Evolutionary conservation across 2,888 invertebrate genomes (phyloP).

Genomic region (Dilophus febrilis): DNA sequence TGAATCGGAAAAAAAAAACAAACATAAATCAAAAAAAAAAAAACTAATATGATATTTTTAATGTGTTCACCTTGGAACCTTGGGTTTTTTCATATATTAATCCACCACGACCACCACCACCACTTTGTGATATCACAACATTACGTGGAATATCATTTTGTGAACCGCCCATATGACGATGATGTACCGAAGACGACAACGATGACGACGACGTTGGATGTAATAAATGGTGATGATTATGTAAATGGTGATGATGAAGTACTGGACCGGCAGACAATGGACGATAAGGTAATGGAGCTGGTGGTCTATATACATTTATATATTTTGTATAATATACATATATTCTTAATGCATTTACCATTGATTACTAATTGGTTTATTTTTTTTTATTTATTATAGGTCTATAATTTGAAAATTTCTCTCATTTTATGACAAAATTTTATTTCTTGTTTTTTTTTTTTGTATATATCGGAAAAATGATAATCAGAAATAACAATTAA

Average conservation of each 20-base stretch:
- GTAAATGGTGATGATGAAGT: constrained; percentile 24
- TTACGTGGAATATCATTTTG: constrained; percentile 15
- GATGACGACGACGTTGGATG: constrained; percentile 9
- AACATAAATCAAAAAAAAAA: too few relatives aligned
- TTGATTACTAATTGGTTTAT: too few relatives aligned
- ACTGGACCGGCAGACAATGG: constrained; percentile 31
- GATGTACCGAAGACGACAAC: neutral
- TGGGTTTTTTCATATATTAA: constrained; percentile 5
- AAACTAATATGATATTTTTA: too few relatives aligned
- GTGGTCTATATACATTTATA: constrained; percentile 19
- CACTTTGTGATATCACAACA: constrained; percentile 13
- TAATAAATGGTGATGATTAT: constrained; percentile 24
- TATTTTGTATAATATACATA: neutral
- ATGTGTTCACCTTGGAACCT: constrained; percentile 3
- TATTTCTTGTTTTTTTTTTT: too few relatives aligned
- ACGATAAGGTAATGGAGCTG: constrained; percentile 28
- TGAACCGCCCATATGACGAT: constrained; percentile 26
- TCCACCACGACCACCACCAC: too few relatives aligned
- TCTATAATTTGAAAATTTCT: too few relatives aligned
- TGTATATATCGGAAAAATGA: too few relatives aligned
- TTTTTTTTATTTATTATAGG: too few relatives aligned
- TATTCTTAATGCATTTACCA: too few relatives aligned
- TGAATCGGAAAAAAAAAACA: too few relatives aligned
- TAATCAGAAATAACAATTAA: too few relatives aligned
- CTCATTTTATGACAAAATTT: too few relatives aligned